A percentile compares a stretch with the other conserved stretches of the same genome.
phyloP scores from a whole-genome alignment of 2,797 vertebrate species.

The Lacerta bilineata region DNA sequence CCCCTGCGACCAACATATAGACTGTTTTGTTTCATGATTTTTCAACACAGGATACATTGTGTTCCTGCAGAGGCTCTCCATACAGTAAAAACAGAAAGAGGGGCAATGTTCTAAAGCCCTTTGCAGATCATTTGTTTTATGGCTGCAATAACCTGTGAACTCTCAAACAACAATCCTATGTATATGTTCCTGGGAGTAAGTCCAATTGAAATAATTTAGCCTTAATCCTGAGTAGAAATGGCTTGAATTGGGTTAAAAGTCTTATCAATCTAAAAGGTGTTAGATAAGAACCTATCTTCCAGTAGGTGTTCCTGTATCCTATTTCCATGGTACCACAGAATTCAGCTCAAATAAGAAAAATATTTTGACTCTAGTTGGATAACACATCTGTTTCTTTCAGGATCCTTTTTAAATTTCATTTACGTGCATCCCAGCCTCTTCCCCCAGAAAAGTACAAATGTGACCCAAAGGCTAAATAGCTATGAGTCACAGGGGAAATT shows the following conservation, averaged over 20 bases:
- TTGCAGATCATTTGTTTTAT: neutral
- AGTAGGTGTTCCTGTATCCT: neutral
- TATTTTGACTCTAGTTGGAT: neutral
- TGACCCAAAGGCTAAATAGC: neutral
- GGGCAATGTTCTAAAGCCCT: no score
- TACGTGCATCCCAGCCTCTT: neutral
- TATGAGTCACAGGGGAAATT: neutral
- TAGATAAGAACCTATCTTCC: neutral
- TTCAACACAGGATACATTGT: neutral
- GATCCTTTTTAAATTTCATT: neutral
- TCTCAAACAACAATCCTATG: neutral
- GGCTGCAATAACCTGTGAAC: neutral
- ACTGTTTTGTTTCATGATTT: neutral
- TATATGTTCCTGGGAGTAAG: neutral
- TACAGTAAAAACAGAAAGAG: neutral
- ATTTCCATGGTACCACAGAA: neutral
- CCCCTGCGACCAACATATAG: neutral
- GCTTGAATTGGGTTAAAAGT: neutral
- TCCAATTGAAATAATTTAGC: neutral
- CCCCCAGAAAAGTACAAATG: neutral
- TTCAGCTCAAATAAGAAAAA: neutral
- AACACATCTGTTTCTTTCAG: neutral
- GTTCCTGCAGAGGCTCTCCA: neutral
- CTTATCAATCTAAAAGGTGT: neutral
- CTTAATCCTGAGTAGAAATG: neutral